Evolutionary conservation across 2,797 vertebrate species (phyloP).

Genomic region (Sciaenops ocellatus): DNA sequence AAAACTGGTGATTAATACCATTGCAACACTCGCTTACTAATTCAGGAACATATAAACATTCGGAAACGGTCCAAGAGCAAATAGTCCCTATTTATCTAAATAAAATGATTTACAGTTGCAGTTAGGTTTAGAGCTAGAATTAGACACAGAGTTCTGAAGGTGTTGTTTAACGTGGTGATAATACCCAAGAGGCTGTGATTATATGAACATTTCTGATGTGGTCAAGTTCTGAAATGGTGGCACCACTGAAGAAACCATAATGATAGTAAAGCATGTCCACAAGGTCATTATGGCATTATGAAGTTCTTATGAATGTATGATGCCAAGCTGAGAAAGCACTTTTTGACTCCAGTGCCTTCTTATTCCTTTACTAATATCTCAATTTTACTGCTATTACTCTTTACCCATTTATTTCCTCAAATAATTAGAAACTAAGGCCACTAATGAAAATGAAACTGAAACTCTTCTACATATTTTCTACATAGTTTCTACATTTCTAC

Average conservation of each 20-base stretch:
- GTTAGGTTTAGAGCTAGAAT: conserved; percentile 42
- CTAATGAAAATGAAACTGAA: conserved; percentile 5
- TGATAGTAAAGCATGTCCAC: conserved; percentile 34
- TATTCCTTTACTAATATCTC: conserved; percentile 1
- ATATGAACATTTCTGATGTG: conserved; percentile 40
- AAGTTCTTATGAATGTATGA: background rate
- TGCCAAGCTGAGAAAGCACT: conserved; percentile 23
- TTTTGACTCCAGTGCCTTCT: background rate
- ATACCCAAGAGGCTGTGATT: conserved; percentile 31
- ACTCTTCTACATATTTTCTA: too few relatives aligned
- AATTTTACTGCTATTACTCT: background rate
- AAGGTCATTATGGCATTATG: conserved; percentile 35
- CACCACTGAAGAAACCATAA: conserved; percentile 38
- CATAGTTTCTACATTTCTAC: background rate
- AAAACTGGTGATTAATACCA: conserved; percentile 71
- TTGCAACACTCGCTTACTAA: conserved; percentile 56
- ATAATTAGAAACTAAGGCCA: background rate
- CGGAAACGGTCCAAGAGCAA: conserved; percentile 52
- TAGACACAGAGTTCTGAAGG: conserved; percentile 31
- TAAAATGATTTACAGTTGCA: conserved; percentile 56
- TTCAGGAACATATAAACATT: conserved; percentile 67
- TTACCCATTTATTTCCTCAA: background rate
- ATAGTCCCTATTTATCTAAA: conserved; percentile 66
- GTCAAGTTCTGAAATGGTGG: conserved; percentile 28
- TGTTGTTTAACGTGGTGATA: conserved; percentile 54